Evolutionary conservation across 2,797 vertebrate genomes (phyloP), one percentile per base, ranked within the genome.

Genomic region (Florisuga fusca): DNA sequence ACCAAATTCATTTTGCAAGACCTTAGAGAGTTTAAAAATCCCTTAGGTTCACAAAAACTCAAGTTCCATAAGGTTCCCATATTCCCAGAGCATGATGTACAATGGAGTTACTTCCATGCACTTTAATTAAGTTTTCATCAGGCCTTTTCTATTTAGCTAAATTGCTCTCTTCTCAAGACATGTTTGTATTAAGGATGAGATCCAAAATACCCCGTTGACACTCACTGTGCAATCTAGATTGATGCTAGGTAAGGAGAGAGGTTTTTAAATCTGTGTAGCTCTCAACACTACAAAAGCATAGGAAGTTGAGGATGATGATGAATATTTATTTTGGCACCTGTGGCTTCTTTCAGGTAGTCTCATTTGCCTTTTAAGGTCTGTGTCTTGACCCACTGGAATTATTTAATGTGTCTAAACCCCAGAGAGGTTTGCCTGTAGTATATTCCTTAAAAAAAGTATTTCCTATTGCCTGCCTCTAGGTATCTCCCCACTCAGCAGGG

Each of bases 1-100:
- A 84, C 84, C 26, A 88, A 91, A 84, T 91, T 93, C 63, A 89
- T 86, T 97, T 97, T 93, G 84, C 69, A 86, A 91, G n/a, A 45
- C 76, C 57, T 91, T 1, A 10, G 95, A 83, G 92, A 79, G 22
- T 67, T 95, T 92, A 81, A 93, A 97, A 95, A 88, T 90, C 84
- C 62, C 89, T 76, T 91, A 90, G 77, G 77, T 78, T 96, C 76
- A 86, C 76, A 86, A 91, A 95, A 94, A 25, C 45, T 93, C 84
- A 67, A 45, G 57, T 63, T 82, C 67, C n/a, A n/a, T 90, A 57
- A 88, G 20, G 19, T 82, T 95, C 23, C 31, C 54, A 8, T 84
- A 90, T 90, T 88, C 59, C 57, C 51, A 54, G 71, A 93, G 71
- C 55, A 83, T 33, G 34, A 69, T 57, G 62, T 34, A 87, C 83